Percentiles rank a stretch among this genome's conserved stretches.
phyloP scores from a whole-genome alignment of 2,888 invertebrate species.

The Thymelicus acteon region DNA sequence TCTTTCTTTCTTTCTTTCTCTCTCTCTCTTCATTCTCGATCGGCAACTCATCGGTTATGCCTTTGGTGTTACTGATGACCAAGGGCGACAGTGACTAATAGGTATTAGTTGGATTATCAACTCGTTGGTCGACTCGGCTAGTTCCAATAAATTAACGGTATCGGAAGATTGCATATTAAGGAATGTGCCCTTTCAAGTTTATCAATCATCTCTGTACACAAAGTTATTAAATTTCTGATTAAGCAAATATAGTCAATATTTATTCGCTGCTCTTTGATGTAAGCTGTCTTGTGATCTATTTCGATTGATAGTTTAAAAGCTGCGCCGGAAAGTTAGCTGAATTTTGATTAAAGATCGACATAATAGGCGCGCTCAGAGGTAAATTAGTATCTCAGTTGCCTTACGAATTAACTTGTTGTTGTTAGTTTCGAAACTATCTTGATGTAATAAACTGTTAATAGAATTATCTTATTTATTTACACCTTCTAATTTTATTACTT shows the following conservation, averaged over 20 bases:
- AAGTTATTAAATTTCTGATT: not conserved
- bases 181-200: not conserved
- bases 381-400: not conserved
- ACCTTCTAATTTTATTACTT: no score
- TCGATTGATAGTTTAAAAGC: slow-evolving; percentile 2
- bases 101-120: no score
- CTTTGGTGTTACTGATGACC: no score
- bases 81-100: no score
- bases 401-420: not conserved
- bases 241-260: not conserved
- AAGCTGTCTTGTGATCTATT: not conserved
- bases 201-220: not conserved
- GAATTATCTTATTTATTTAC: no score
- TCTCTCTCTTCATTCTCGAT: no score
- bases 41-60: no score
- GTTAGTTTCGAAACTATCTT: not conserved
- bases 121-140: no score
- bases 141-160: no score
- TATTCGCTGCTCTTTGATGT: not conserved
- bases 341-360: not conserved
- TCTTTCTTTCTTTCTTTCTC: no score
- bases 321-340: not conserved
- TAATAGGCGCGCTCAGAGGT: not conserved
- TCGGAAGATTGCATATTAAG: no score
- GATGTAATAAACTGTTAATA: not conserved